Evolutionary conservation across 2,888 invertebrate species (phyloP).

Genomic region (Apamea epomidion): DNA sequence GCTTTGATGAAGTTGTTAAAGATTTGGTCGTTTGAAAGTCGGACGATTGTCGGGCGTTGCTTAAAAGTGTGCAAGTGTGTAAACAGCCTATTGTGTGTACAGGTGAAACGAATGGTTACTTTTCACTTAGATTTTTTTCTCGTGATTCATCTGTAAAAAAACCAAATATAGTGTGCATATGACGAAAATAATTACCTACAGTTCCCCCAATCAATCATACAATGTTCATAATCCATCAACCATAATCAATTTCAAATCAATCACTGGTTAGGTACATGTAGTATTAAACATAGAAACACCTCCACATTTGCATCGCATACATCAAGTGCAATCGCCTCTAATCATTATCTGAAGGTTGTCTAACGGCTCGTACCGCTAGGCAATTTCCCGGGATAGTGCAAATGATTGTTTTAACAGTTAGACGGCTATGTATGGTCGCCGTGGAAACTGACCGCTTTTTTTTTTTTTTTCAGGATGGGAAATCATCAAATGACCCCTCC

Average conservation of each 20-base stretch:
- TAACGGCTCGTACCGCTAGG: constrained; percentile 65
- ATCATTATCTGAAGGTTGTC: constrained; percentile 41
- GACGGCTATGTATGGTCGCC: constrained; percentile 34
- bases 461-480: too few relatives aligned
- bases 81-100: background rate
- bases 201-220: constrained; percentile 9
- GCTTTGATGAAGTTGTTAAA: background rate
- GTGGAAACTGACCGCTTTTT: constrained; percentile 47
- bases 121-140: background rate
- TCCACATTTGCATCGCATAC: constrained; percentile 53
- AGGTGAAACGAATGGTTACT: background rate
- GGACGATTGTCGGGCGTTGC: background rate
- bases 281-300: constrained; percentile 16
- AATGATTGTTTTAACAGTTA: constrained; percentile 43
- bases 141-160: background rate
- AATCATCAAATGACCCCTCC: too few relatives aligned
- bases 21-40: background rate
- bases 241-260: constrained; percentile 49
- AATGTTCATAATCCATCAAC: constrained; percentile 11
- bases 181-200: constrained; percentile 13
- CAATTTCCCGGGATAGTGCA: constrained; percentile 61
- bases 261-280: constrained; percentile 4
- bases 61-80: background rate
- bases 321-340: constrained; percentile 59
- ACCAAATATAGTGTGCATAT: background rate